A percentile compares a stretch with the other conserved stretches of the same genome.
Evolutionary conservation across 2,113 vertebrate species (phyloP).

Genomic region (Cyprinodon variegatus): DNA sequence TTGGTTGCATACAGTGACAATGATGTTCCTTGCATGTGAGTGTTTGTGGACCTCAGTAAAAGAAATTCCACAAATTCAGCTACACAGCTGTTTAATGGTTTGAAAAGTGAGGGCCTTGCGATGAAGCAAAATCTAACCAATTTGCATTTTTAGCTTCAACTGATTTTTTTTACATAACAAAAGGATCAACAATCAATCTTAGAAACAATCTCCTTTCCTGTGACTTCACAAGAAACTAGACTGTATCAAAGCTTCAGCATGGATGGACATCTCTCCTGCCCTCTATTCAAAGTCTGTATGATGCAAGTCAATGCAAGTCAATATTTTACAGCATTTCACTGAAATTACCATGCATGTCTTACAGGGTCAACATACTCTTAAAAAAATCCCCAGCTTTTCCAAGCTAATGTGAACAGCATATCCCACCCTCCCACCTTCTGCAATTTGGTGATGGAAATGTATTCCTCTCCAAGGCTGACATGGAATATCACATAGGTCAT

Average conservation of each 20-base stretch:
- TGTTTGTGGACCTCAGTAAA: constrained; percentile 32
- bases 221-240: constrained; percentile 23
- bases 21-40: constrained; percentile 54
- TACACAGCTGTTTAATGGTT: not conserved
- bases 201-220: constrained; percentile 39
- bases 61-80: not conserved
- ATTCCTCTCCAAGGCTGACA: constrained; percentile 63
- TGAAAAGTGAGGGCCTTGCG: not conserved
- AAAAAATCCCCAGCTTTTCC: constrained; percentile 39
- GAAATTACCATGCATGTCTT: constrained; percentile 68
- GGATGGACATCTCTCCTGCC: constrained; percentile 53
- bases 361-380: constrained; percentile 62
- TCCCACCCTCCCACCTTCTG: constrained; percentile 29
- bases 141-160: not conserved
- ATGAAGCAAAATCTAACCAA: constrained; percentile 1
- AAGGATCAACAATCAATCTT: constrained; percentile 16
- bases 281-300: constrained; percentile 59
- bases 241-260: constrained; percentile 45
- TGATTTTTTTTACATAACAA: constrained; percentile 1
- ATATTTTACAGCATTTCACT: constrained; percentile 72
- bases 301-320: constrained; percentile 76
- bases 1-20: constrained; percentile 58
- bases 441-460: constrained; percentile 66
- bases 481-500: constrained; percentile 66
- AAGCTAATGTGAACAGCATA: constrained; percentile 31